phyloP scores from a whole-genome alignment of 2,888 invertebrate species.

The Habroteleia sp. region DNA sequence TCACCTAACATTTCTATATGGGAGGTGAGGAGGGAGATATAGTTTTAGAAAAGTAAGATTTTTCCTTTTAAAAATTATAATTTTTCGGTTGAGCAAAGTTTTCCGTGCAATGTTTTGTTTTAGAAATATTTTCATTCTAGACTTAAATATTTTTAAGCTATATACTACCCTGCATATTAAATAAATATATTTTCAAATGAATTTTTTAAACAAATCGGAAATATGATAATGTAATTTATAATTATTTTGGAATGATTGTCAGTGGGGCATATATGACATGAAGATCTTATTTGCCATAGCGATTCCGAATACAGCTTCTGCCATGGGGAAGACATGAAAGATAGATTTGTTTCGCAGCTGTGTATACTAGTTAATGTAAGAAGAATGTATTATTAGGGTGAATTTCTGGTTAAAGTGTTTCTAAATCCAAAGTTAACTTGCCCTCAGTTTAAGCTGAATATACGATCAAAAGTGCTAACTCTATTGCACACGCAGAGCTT shows the following conservation, averaged over 20 bases:
- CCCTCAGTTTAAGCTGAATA: slow-evolving; percentile 62
- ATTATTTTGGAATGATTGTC: slow-evolving; percentile 73
- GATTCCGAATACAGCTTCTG: slow-evolving; percentile 61
- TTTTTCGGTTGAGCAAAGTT: too few relatives aligned
- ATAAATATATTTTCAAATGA: too few relatives aligned
- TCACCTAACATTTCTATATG: too few relatives aligned
- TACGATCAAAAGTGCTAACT: slow-evolving; percentile 65
- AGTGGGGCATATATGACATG: slow-evolving; percentile 32
- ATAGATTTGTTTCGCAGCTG: slow-evolving; percentile 80
- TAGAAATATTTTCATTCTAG: too few relatives aligned
- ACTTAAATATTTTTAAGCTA: too few relatives aligned
- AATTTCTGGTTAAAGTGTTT: slow-evolving; percentile 76
- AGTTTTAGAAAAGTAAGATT: too few relatives aligned
- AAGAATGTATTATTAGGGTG: slow-evolving; percentile 67
- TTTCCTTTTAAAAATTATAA: too few relatives aligned
- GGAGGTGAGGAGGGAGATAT: too few relatives aligned
- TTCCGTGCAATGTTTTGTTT: too few relatives aligned
- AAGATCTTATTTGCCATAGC: slow-evolving; percentile 69
- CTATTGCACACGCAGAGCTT: slow-evolving; percentile 45
- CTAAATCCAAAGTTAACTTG: slow-evolving; percentile 75
- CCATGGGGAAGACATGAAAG: slow-evolving; percentile 70
- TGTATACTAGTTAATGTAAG: slow-evolving; percentile 79
- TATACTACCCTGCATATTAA: too few relatives aligned
- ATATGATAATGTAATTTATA: slow-evolving; percentile 66
- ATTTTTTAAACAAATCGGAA: too few relatives aligned